Evolutionary conservation across 2,113 vertebrate genomes (phyloP), one percentile per base, ranked within the genome.

Genomic region (Nannospalax galili): DNA sequence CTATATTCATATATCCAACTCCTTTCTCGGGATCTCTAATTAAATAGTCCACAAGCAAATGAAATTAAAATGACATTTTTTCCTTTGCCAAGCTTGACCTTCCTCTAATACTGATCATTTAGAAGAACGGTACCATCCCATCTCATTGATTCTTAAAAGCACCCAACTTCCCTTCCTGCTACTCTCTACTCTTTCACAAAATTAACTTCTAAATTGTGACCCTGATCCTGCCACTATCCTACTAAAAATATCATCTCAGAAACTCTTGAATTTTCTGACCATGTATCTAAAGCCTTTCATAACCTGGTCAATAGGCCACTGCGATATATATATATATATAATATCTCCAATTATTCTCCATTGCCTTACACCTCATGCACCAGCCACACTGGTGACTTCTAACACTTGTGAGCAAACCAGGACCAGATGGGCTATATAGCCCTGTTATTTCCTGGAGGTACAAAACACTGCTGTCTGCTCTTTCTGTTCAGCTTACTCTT

Each of bases 201-300:
- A 91, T 1, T 56, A 28, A 91, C 17, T 72, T 88, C 56, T 82
- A 78, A 90, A 69, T 64, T 84, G 58, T 32, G 93, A 75, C 92
- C 52, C 19, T 81, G 82, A 90, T 40, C 12, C 32, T 89, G 40
- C 58, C 62, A 82, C 11, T 67, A 90, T 80, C 32, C 91, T 74
- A 91, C 19, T 79, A 60, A 94, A 95, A 92, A 69, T 62, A 37
- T 79, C 45, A 88, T 78, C 32, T 10, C 92, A 52, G n/a, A 93
- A 86, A 82, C 32, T 40, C 58, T 90, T 74, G 58, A 82, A 60
- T 85, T 90, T 88, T 95, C 84, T 77, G 40, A 90, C 28, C 62
- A 92, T 69, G 45, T 14, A 82, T 64, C 16, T 64, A 88, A 93
- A 78, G 26, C 20, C 45, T 37, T 88, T 90, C 56, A 92, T 35